Conservation (phyloP, 2,797 vertebrate species). For the Falco cherrug region DNA sequence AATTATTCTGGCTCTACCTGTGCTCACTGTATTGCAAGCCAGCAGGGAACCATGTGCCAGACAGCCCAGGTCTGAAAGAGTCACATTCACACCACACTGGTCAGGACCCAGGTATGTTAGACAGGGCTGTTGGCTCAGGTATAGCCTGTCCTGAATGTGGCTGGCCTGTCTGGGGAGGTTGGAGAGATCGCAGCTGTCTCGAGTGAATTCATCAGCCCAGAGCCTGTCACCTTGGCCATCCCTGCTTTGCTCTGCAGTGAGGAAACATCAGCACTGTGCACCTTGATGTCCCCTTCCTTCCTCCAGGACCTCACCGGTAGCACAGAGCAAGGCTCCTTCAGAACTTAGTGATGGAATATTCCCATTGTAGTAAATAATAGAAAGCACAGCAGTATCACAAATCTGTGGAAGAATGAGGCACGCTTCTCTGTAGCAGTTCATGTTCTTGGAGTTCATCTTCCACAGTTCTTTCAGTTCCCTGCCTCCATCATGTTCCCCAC, state of each 20-base stretch:
- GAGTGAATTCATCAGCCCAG: not conserved
- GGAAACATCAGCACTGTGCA: not conserved
- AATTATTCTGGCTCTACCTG: not conserved
- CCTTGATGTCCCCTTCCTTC: not conserved
- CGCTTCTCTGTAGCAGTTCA: not conserved
- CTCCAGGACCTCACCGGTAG: not conserved
- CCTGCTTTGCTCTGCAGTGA: not conserved
- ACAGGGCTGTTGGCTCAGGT: not conserved
- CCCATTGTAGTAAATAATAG: not conserved
- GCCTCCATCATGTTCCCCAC: not conserved
- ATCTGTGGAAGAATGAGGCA: not conserved
- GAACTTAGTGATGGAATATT: not conserved
- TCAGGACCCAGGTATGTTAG: not conserved
- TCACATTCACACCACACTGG: not conserved
- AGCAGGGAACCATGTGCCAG: rapidly evolving
- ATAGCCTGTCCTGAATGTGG: not conserved
- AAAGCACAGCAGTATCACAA: not conserved
- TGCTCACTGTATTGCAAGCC: not conserved
- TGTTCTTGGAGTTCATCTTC: not conserved
- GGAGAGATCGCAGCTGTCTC: not conserved
- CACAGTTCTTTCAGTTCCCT: not conserved
- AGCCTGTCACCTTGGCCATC: not conserved
- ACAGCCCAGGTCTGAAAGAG: not conserved
- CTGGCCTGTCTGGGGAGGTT: not conserved
- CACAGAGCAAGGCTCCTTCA: not conserved